Percentiles rank a stretch among this genome's conserved stretches.
These are phyloP conservation scores for Phyllotreta striolata DNA, from an alignment of 2,888 invertebrate genomes.

Conservation along the genomic window DNA sequence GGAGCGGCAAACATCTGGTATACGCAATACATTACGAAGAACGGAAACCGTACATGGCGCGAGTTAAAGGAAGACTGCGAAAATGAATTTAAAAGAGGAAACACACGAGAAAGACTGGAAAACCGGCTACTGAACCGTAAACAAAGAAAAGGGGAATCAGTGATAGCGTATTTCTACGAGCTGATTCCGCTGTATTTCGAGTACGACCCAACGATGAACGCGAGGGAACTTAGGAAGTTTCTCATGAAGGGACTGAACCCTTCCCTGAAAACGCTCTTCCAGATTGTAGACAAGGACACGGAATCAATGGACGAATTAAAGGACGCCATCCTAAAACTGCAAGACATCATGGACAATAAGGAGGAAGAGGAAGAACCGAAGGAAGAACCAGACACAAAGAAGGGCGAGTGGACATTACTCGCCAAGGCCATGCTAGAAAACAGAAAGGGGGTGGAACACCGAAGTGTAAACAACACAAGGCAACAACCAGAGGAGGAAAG, in stretches of 20 bases:
- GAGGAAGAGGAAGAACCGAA: too few species aligned
- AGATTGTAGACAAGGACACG: not conserved
- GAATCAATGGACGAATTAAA: too few species aligned
- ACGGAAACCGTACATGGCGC: not conserved
- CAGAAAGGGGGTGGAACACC: too few species aligned
- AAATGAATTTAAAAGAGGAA: slow-evolving; percentile 7
- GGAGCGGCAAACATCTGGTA: slow-evolving; percentile 21
- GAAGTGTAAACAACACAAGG: too few species aligned
- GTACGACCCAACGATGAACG: slow-evolving; percentile 9
- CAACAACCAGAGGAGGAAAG: too few species aligned
- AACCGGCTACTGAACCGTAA: slow-evolving; percentile 3
- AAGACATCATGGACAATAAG: slow-evolving; percentile 7
- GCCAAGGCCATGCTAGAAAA: too few species aligned
- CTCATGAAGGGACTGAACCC: slow-evolving; percentile 8
- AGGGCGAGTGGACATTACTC: too few species aligned
- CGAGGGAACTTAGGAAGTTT: slow-evolving; percentile 7
- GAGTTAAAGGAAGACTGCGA: not conserved
- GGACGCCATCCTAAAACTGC: too few species aligned
- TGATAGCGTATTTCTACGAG: slow-evolving; percentile 14
- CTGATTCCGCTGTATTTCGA: slow-evolving; percentile 8
- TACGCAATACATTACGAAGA: not conserved
- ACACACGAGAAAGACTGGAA: slow-evolving; percentile 3
- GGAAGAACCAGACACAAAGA: too few species aligned
- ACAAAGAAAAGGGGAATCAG: not conserved
- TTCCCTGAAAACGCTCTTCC: not conserved